Evolutionary conservation across 2,113 vertebrate genomes (phyloP).

Genomic region (Catharus fuscescens): DNA sequence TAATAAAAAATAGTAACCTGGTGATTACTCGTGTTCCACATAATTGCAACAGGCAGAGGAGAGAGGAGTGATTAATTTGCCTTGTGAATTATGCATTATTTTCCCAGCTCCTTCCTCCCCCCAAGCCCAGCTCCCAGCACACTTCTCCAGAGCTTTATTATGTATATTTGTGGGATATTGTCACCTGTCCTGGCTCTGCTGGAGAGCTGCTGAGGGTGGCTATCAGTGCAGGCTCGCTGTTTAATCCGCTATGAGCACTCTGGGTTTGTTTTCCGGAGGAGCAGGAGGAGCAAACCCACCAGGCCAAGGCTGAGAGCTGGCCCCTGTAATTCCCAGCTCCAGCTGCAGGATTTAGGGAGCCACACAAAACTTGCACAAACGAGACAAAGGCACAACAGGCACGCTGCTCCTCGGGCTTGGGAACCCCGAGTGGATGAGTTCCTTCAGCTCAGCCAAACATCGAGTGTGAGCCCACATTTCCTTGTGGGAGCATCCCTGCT

Average conservation of each 20-base stretch:
- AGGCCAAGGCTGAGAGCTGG: background rate
- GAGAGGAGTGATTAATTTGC: conserved; percentile 76
- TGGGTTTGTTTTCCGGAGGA: background rate
- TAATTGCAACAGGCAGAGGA: conserved; percentile 74
- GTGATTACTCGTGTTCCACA: conserved; percentile 41
- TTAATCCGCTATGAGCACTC: conserved; percentile 26
- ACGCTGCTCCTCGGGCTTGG: background rate
- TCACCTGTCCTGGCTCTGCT: conserved; percentile 52
- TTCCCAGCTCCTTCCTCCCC: background rate
- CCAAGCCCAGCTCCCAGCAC: background rate
- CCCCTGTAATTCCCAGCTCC: background rate
- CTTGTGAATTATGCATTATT: conserved; percentile 80
- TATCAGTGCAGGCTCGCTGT: background rate
- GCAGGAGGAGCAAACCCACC: background rate
- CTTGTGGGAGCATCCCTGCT: background rate
- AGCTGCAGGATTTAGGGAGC: conserved; percentile 26
- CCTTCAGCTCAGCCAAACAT: background rate
- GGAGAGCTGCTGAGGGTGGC: conserved; percentile 43
- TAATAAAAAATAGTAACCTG: background rate
- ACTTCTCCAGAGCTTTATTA: conserved; percentile 71
- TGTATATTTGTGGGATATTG: conserved; percentile 54
- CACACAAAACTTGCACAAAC: background rate
- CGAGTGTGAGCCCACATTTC: accelerated
- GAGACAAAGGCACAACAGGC: background rate
- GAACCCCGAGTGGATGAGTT: background rate